Evolutionary conservation across 1,140 invertebrate species (phyloP), one percentile per base, ranked within the genome.

Genomic region (Lucilia cuprina): DNA sequence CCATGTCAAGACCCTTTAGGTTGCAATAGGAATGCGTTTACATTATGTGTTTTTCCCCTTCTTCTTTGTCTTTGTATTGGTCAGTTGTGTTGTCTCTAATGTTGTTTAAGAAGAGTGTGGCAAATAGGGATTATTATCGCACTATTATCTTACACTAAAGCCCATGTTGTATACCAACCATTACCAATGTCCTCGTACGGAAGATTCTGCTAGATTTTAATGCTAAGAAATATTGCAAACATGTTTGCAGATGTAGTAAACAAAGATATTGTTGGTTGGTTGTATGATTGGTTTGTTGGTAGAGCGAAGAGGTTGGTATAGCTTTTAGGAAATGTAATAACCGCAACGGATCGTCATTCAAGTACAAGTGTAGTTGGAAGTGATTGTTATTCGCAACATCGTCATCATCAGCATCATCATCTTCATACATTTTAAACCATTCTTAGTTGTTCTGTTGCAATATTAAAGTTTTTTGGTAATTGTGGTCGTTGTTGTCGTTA

Each of bases 111-210:
- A 5, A 41, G 74, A 77, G 30, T 74, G 74, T 34, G 25, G 34
- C 74, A 30, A 74, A 21, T 77, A 77, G 17, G 74, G 74, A 77
- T 77, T 77, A 77, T 77, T 77, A 77, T 77, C 74, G 17, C 74
- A 77, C 74, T 77, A 77, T 77, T 77, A 77, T 77, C 34, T 77
- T 77, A 41, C 34, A 41, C 74, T 77, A 77, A 77, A 77, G 74
- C 74, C 74, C 35, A 77, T 77, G 74, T 34, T 75, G 13, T 75
- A 4, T 17, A 35, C 13, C 35, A 13, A 21, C 30, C 74, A 55
- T 55, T 55, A 13, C 13, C 12, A n/a, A 17, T 55, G 50, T 55
- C 50, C 17, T 55, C 50, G 50, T 55, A 5, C 50, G 7, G 25
- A 30, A 55, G 12, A 13, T 12, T 55, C 10, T 55, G 12, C 8